These are phyloP conservation scores for Budorcas taxicolor DNA, from an alignment of 2,113 vertebrate genomes.

Conservation along the genomic window DNA sequence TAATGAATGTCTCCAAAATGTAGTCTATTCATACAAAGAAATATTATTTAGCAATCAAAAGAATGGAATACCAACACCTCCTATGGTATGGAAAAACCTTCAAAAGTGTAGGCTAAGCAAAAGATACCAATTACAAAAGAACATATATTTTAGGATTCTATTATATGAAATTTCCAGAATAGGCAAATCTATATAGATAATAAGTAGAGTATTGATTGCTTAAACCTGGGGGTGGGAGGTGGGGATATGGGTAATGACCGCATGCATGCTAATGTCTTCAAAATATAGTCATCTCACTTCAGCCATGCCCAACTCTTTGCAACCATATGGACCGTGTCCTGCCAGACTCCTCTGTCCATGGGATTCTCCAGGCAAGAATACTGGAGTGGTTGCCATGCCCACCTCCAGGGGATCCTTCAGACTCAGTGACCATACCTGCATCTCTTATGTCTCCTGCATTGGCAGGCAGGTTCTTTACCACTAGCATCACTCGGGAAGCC, in stretches of 20 bases:
- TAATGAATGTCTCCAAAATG: background rate
- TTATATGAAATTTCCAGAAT: background rate
- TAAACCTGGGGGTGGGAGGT: rapidly evolving
- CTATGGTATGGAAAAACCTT: background rate
- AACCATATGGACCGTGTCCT: background rate
- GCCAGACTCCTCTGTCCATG: background rate
- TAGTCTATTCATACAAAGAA: background rate
- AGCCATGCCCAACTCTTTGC: background rate
- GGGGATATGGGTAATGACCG: background rate
- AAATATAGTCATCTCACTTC: background rate
- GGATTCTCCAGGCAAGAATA: background rate
- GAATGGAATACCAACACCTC: background rate
- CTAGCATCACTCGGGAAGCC: background rate
- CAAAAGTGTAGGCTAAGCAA: background rate
- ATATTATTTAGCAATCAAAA: background rate
- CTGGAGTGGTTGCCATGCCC: background rate
- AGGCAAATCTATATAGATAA: background rate
- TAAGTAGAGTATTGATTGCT: background rate
- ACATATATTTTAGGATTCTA: background rate
- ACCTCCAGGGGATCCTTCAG: background rate
- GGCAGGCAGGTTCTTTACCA: background rate
- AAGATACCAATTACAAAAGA: background rate
- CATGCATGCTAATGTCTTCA: background rate
- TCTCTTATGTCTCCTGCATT: background rate
- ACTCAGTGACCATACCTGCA: background rate